Evolutionary conservation across 2,113 vertebrate species (phyloP), one percentile per base, ranked within the genome.

Genomic region (Lophochroa leadbeateri): DNA sequence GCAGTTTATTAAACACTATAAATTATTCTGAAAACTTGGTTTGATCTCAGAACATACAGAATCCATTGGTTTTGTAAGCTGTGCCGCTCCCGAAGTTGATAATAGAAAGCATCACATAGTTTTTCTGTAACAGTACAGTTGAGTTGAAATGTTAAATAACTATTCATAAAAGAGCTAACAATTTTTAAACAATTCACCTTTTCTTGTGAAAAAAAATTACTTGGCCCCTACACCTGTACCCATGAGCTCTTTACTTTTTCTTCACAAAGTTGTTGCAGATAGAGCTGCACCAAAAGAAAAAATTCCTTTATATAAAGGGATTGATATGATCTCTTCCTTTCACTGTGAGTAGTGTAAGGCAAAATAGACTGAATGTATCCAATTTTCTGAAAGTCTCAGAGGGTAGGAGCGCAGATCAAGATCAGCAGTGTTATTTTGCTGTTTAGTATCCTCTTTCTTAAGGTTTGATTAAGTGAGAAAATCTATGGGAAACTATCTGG

Each of bases 1-100:
- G 72, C 80, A 82, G 88, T 57, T 93, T 93, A 94, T 93, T 92
- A 93, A 89, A 86, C 1, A 4, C 63, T 41, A 37, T 81, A 91
- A 88, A 90, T 94, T 92, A 86, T 79, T 84, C 61, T 79, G 92
- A 96, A 98, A 92, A 55, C 84, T 52, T 88, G 69, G 50, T 95
- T 96, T 97, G 72, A 78, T 90, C 88, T 95, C 81, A 88, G 27
- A 88, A 68, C 78, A 82, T 85, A 90, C 68, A 95, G 81, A 85
- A 85, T 55, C 70, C 70, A 79, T 69, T 24, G 1, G 28, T 86
- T 93, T 75, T 94, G 76, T 88, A 88, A 95, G 84, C 75, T 53
- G 27, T 76, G 67, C 70, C 44, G 19, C 77, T 96, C 85, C 93
- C 69, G 50, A 91, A 95, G 69, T 61, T 91, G 88, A 75, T 77